Evolutionary conservation across 2,888 invertebrate genomes (phyloP).

Genomic region (Euplagia quadripunctaria): DNA sequence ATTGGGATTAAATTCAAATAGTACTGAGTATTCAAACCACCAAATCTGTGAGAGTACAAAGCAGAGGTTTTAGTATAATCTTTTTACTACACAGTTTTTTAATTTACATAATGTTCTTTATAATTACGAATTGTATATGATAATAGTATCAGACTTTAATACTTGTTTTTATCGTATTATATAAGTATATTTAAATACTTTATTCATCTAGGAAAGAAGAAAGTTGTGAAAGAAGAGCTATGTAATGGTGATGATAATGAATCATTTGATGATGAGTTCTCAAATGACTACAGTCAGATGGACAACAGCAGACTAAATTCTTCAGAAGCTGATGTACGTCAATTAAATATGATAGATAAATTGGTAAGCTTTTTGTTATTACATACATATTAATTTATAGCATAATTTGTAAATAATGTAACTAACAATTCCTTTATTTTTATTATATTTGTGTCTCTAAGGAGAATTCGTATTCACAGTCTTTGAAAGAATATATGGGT

Average conservation of each 20-base stretch:
- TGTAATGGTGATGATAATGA: slow-evolving; percentile 64
- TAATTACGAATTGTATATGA: too few species aligned
- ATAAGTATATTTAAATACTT: not conserved
- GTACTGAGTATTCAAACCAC: too few species aligned
- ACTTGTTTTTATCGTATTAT: not conserved
- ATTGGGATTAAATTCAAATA: too few species aligned
- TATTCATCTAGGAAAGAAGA: slow-evolving; percentile 65
- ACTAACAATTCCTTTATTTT: not conserved
- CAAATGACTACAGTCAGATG: slow-evolving; percentile 55
- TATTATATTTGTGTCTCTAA: not conserved
- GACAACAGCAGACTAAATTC: slow-evolving; percentile 52
- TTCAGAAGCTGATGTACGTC: slow-evolving; percentile 68
- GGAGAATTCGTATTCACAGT: too few species aligned
- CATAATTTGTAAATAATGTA: too few species aligned
- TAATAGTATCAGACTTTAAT: not conserved
- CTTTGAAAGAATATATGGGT: too few species aligned
- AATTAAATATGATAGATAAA: slow-evolving; percentile 74
- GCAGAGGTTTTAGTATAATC: too few species aligned
- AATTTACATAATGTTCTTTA: too few species aligned
- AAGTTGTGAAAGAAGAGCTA: slow-evolving; percentile 66
- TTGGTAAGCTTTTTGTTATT: slow-evolving; percentile 59
- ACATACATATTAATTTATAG: slow-evolving; percentile 49
- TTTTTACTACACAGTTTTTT: too few species aligned
- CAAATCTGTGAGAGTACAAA: too few species aligned
- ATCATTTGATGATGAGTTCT: slow-evolving; percentile 59